Conservation (phyloP, 2,888 invertebrate species). For the Esperia sulphurella region DNA sequence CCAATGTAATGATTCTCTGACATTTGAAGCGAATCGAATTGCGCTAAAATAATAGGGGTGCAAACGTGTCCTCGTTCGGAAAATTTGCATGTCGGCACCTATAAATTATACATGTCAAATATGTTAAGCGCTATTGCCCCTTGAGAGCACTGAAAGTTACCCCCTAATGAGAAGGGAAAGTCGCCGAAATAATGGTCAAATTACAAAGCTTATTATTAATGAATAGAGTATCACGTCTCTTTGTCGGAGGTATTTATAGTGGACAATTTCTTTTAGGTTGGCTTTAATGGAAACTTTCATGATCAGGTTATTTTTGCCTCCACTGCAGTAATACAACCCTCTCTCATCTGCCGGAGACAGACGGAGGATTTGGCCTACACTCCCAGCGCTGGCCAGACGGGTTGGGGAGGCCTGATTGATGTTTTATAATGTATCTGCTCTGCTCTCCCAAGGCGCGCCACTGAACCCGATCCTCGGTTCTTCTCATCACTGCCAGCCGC, state of each 20-base stretch:
- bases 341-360: too few relatives aligned
- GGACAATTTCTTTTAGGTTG: constrained; percentile 1
- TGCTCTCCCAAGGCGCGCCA: too few relatives aligned
- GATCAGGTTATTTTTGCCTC: too few relatives aligned
- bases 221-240: constrained; percentile 16
- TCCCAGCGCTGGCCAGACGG: too few relatives aligned
- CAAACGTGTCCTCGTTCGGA: constrained; percentile 27
- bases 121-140: constrained; percentile 50
- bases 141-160: constrained; percentile 42
- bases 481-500: too few relatives aligned
- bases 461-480: too few relatives aligned
- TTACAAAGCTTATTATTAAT: constrained; percentile 45
- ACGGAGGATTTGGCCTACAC: too few relatives aligned
- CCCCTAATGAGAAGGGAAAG: constrained; percentile 47
- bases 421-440: too few relatives aligned
- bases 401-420: too few relatives aligned
- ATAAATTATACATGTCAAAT: constrained; percentile 60
- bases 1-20: constrained; percentile 40
- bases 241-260: constrained; percentile 3
- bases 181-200: constrained; percentile 44
- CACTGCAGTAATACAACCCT: too few relatives aligned
- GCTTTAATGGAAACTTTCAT: too few relatives aligned
- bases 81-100: constrained; percentile 53
- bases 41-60: constrained; percentile 38
- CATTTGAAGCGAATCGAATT: constrained; percentile 36